Evolutionary conservation across 2,888 invertebrate genomes (phyloP).

Genomic region (Polyommatus iphigenia): DNA sequence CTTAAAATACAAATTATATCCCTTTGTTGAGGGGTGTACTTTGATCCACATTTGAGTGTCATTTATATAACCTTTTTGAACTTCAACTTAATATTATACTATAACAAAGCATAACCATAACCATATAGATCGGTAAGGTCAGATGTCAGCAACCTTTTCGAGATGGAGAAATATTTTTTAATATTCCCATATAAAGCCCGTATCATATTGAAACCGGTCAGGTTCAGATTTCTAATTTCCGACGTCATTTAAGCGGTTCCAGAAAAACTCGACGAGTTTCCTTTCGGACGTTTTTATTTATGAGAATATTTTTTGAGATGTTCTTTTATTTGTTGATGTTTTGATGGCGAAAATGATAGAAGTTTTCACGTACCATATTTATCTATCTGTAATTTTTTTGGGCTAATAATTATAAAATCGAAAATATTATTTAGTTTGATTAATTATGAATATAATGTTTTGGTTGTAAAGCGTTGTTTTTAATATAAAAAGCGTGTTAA

Average conservation of each 20-base stretch:
- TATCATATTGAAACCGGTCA: constrained; percentile 34
- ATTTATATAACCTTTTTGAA: too few species aligned
- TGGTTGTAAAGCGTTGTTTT: too few species aligned
- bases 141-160: not conserved
- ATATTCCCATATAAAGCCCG: constrained; percentile 24
- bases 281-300: not conserved
- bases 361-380: not conserved
- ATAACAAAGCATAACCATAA: too few species aligned
- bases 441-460: too few species aligned
- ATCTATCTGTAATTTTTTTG: too few species aligned
- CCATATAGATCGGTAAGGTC: not conserved
- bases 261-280: constrained; percentile 1
- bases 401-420: too few species aligned
- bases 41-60: too few species aligned
- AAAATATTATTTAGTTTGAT: too few species aligned
- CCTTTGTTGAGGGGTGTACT: too few species aligned
- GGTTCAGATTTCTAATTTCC: constrained; percentile 30
- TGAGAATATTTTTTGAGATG: not conserved
- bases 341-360: not conserved
- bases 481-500: too few species aligned
- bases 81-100: too few species aligned
- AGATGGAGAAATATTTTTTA: constrained; percentile 14
- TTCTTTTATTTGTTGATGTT: not conserved
- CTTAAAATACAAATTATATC: too few species aligned
- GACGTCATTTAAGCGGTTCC: constrained; percentile 29